phyloP scores from a whole-genome alignment of 1,140 invertebrate genomes.

The Scaptomyza hsui region DNA sequence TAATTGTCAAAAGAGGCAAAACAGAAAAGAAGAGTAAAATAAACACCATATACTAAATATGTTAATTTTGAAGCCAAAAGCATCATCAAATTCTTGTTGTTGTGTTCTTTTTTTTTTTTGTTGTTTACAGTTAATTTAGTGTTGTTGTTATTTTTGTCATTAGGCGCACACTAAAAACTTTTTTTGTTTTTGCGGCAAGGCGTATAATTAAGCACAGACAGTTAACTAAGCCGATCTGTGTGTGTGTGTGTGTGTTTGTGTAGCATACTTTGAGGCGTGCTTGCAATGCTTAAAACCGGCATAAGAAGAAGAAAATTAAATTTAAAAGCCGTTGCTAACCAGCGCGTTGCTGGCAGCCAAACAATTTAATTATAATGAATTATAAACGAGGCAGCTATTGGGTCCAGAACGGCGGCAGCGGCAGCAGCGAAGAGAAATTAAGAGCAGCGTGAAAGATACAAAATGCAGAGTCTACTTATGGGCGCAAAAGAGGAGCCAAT shows the following conservation, averaged over 20 bases:
- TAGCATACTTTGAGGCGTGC: constrained; percentile 42
- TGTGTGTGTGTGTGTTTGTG: constrained; percentile 6
- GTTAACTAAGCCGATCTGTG: constrained; percentile 46
- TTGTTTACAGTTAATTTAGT: constrained; percentile 57
- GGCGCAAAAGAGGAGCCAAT: constrained; percentile 19
- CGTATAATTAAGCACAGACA: constrained; percentile 73
- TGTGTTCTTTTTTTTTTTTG: constrained; percentile 38
- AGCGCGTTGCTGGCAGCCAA: constrained; percentile 52
- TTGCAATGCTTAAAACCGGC: constrained; percentile 25
- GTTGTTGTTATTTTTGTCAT: constrained; percentile 53
- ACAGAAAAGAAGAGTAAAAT: no score
- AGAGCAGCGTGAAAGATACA: constrained; percentile 41
- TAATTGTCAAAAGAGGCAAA: no score
- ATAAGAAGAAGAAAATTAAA: constrained; percentile 64
- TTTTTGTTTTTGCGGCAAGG: constrained; percentile 57
- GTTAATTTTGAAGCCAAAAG: constrained; percentile 17
- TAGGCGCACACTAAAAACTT: constrained; percentile 39
- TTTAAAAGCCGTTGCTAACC: constrained; percentile 45
- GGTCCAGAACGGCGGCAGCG: constrained; percentile 44
- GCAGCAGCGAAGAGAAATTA: constrained; percentile 19
- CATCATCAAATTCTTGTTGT: constrained; percentile 29
- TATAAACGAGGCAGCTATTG: constrained; percentile 66
- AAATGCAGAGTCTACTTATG: constrained; percentile 49
- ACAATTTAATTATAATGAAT: constrained; percentile 83
- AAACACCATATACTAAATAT: not conserved